Base-by-base conservation (phyloP, 1,140 invertebrate species). In the Drosophila quadrilineata region DNA sequence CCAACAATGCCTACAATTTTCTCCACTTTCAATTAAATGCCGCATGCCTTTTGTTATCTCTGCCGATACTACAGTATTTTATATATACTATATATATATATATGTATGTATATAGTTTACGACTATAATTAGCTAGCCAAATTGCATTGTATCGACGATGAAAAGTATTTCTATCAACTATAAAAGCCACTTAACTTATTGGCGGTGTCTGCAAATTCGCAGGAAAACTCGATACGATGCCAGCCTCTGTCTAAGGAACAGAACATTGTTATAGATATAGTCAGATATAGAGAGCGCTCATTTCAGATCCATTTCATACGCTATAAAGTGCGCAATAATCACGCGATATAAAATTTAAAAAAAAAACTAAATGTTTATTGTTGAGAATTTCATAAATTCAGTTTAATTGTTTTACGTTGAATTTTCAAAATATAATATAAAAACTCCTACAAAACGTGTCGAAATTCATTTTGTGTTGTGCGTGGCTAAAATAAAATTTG, bases 391-490 rank as follows among this genome's bases (percentile, higher is more conserved):
- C n/a, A n/a, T 50, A 41, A 49, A 52, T 31, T 12, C 16, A 46
- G 29, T 53, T 33, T 64, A 69, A 69, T 79, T 84, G 79, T 84
- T 84, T 26, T 56, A 71, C 75, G 75, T 79, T 72, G 33, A 76
- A 67, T 62, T 33, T 16, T 3, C 22, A 21, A 40, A 28, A 4
- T 9, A 28, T 21, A 40, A 57, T 14, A 29, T 3, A 12, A 52
- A 28, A 28, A 19, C 10, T 3, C 6, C 24, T 29, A 8, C 22
- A 28, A 45, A 45, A 28, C 22, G 6, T 9, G 29, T 60, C 14
- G 9, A n/a, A 31, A 57, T 24, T 84, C 58, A 66, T 77, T 85
- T 77, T 82, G 77, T 79, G 77, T 82, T 85, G 77, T 82, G 77
- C 77, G 77, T 82, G 77, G 68, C 73, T 82, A 82, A 82, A 79